Percentiles rank a stretch among this genome's conserved stretches.
These are phyloP conservation scores for Enoplosus armatus DNA, from an alignment of 2,797 vertebrate species.

Conservation along the genomic window DNA sequence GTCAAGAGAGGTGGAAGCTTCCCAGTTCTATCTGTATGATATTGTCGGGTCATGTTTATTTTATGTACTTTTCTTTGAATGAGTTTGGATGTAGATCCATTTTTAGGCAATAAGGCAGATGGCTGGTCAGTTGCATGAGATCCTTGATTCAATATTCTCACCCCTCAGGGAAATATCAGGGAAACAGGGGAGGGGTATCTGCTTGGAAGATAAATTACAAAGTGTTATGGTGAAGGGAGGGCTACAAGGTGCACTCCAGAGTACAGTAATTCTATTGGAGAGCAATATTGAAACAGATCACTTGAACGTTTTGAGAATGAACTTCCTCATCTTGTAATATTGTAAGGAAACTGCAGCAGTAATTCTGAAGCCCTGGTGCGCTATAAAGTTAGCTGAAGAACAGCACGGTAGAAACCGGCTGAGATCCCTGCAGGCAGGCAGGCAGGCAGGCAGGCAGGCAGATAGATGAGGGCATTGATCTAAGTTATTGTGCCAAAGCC, in stretches of 20 bases:
- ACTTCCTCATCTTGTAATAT: constrained; percentile 35
- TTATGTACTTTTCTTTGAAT: constrained; percentile 13
- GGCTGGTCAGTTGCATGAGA: constrained; percentile 54
- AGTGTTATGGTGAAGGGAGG: constrained; percentile 35
- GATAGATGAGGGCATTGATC: constrained; percentile 61
- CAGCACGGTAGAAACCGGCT: constrained; percentile 8
- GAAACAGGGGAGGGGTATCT: constrained; percentile 38
- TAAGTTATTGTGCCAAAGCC: constrained; percentile 52
- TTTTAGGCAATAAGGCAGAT: constrained; percentile 60
- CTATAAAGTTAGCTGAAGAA: constrained; percentile 38
- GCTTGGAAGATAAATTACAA: constrained; percentile 45
- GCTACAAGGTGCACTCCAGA: constrained; percentile 38
- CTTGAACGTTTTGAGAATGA: constrained; percentile 50
- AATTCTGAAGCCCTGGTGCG: constrained; percentile 30
- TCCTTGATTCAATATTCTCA: constrained; percentile 62
- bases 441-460: constrained; percentile 35
- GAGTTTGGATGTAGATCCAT: constrained; percentile 8
- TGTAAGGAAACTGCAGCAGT: constrained; percentile 25
- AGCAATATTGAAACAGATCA: constrained; percentile 29
- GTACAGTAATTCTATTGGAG: constrained; percentile 34
- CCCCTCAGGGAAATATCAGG: constrained; percentile 63
- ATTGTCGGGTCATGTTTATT: constrained; percentile 28
- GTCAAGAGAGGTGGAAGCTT: constrained; percentile 24
- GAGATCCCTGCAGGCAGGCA: constrained; percentile 36
- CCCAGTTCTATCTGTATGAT: neutral